Base-by-base conservation (phyloP, 1,140 invertebrate species). In the Drosophila orosa region DNA sequence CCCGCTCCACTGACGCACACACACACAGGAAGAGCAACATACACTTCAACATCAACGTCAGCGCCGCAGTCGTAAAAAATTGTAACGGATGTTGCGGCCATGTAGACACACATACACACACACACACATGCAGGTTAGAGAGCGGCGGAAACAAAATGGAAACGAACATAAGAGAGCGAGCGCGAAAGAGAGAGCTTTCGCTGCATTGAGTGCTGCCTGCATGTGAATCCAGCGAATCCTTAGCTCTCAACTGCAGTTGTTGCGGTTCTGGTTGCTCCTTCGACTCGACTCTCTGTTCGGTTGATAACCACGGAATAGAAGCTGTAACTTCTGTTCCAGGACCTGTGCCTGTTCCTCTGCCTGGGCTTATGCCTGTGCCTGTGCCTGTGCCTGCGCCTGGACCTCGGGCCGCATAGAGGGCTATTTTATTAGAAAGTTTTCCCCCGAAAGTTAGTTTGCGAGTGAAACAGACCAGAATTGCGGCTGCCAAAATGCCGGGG, bases 361-460 rank as follows among this genome's bases (percentile, higher is more conserved):
- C 4, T 12, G 7, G 24, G 27, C 56, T n/a, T 45, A 17, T 19
- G 24, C 33, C 35, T 29, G 48, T 17, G 12, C 31, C 35, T 27
- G 25, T 17, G 27, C 48, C 17, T 19, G n/a, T 37, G 31, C 59
- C 19, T 57, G 24, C 19, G 19, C 39, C 27, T 58, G 68, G 68
- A 72, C 68, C 68, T 72, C 35, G 39, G 66, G 68, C 65, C 66
- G 25, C 31, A 69, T 62, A 84, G 61, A 77, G 62, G 82, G 82
- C 83, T 85, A 87, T 85, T 85, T 85, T 85, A 87, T 87, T 87
- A 87, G 78, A 85, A 85, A 85, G 83, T 85, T 85, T 76, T 62
- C 57, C 66, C 63, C 68, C 68, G 52, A 86, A 85, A 87, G 79
- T 85, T 87, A 82, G 83, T 85, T 82, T 87, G 66, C 68, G 78